Percentiles rank a stretch among this genome's conserved stretches.
Evolutionary conservation across 2,113 vertebrate genomes (phyloP).

Genomic region (Corythoichthys intestinalis): DNA sequence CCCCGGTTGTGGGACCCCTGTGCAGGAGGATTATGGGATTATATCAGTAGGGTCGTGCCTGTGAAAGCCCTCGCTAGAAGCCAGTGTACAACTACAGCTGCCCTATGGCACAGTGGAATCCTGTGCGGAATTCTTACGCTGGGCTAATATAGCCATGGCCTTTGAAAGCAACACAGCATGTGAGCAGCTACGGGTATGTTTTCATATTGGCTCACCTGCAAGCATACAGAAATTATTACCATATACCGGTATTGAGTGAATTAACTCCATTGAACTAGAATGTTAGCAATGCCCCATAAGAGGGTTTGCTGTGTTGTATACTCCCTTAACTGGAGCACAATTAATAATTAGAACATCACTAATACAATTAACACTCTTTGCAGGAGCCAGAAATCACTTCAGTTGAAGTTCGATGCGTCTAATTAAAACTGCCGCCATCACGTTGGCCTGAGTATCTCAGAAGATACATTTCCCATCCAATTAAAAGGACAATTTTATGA

Average conservation of each 20-base stretch:
- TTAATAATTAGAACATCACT: conserved; percentile 93
- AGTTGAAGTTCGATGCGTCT: conserved; percentile 70
- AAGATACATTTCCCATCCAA: conserved; percentile 64
- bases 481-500: conserved; percentile 72
- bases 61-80: conserved; percentile 88
- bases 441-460: conserved; percentile 62
- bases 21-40: conserved; percentile 98
- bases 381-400: conserved; percentile 72
- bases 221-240: conserved; percentile 83
- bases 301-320: conserved; percentile 74
- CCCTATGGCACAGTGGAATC: conserved; percentile 86
- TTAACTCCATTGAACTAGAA: conserved; percentile 83
- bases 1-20: conserved; percentile 79
- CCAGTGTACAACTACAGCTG: conserved; percentile 75
- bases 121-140: conserved; percentile 77
- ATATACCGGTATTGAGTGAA: conserved; percentile 75
- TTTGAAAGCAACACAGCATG: conserved; percentile 85
- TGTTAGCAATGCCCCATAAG: conserved; percentile 81
- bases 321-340: conserved; percentile 86
- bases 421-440: conserved; percentile 71
- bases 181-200: conserved; percentile 74
- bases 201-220: conserved; percentile 52
- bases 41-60: conserved; percentile 88
- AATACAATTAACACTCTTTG: conserved; percentile 85
- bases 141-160: conserved; percentile 83